Evolutionary conservation across 35 echinoderm and acorn worm genomes (phyloP).

Genomic region (Anneissia japonica): DNA sequence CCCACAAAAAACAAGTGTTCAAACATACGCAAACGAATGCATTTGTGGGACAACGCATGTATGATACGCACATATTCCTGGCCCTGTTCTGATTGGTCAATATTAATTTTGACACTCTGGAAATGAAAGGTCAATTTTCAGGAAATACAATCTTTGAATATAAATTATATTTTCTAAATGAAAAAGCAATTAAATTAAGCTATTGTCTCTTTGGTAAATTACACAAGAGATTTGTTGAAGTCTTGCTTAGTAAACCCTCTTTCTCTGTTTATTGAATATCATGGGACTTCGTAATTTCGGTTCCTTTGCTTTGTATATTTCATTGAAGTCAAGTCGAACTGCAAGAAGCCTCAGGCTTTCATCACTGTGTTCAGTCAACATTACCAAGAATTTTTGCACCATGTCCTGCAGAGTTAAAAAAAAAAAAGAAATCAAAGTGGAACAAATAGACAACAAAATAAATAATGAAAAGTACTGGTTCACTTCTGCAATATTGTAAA

Average conservation of each 20-base stretch:
- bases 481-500: not conserved
- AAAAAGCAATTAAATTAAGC: no score
- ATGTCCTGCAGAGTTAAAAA: constrained; percentile 58
- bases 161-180: no score
- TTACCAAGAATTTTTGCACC: constrained; percentile 91
- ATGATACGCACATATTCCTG: no score
- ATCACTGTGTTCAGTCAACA: constrained; percentile 74
- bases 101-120: no score
- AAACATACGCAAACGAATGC: no score
- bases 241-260: constrained; percentile 50
- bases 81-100: no score
- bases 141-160: no score
- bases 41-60: no score
- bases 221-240: no score
- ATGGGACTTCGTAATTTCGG: constrained; percentile 81
- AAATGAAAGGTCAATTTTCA: no score
- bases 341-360: constrained; percentile 87
- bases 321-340: constrained; percentile 93
- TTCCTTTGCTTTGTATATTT: constrained; percentile 88
- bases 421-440: not conserved
- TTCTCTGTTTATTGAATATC: constrained; percentile 48
- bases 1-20: no score
- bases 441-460: not conserved
- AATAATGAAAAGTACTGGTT: not conserved
- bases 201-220: no score